phyloP scores from a whole-genome alignment of 2,888 invertebrate species.

The Cantharis lateralis region DNA sequence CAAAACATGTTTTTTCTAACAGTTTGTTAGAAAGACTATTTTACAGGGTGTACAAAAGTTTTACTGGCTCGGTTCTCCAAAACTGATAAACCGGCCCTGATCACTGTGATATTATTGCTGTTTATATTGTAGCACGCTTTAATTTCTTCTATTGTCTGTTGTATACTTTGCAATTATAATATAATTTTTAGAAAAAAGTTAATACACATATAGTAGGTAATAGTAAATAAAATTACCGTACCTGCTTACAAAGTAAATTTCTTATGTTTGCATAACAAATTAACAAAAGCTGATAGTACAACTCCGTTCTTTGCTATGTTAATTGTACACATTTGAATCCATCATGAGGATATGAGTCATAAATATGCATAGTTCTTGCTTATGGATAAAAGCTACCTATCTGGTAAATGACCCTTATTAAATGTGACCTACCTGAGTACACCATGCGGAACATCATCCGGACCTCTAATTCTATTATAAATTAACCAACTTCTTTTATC shows the following conservation, averaged over 20 bases:
- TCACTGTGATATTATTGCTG: no score
- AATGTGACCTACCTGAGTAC: slow-evolving; percentile 22
- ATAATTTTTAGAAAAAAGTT: background rate
- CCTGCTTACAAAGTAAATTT: background rate
- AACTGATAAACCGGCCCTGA: no score
- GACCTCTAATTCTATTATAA: slow-evolving; percentile 1
- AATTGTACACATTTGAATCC: background rate
- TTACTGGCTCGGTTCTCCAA: no score
- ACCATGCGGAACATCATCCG: slow-evolving; percentile 24
- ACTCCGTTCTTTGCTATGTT: background rate
- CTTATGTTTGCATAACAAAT: background rate
- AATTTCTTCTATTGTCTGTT: no score
- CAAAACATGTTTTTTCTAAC: no score
- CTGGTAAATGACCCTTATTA: slow-evolving; percentile 28
- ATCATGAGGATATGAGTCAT: slow-evolving; percentile 22
- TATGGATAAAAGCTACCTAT: slow-evolving; percentile 5
- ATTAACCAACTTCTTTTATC: background rate
- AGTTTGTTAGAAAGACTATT: no score
- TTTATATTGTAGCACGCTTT: no score
- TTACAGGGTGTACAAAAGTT: no score
- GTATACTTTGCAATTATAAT: no score
- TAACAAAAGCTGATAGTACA: background rate
- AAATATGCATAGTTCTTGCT: slow-evolving; percentile 5
- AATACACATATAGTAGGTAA: background rate
- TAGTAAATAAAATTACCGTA: background rate